Evolutionary conservation across 2,113 vertebrate species (phyloP).

Genomic region (Climacteris rufus): DNA sequence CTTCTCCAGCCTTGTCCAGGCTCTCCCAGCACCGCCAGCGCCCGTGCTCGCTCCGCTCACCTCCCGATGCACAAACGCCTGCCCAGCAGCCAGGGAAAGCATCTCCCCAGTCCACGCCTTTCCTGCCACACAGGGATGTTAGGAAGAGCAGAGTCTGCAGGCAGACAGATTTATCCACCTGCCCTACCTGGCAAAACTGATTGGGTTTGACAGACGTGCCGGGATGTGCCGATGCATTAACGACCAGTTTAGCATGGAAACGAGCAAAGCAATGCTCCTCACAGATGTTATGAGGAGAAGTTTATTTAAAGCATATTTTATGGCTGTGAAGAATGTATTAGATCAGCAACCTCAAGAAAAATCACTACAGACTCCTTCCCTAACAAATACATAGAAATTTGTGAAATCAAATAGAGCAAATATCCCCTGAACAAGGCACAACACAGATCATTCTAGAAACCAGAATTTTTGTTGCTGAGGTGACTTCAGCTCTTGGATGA

Average conservation of each 20-base stretch:
- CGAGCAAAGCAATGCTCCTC: neutral
- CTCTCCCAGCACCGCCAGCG: neutral
- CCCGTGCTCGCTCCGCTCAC: neutral
- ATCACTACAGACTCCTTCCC: neutral
- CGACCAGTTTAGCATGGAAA: constrained; percentile 51
- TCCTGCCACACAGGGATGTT: neutral
- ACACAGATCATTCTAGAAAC: neutral
- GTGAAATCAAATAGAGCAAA: neutral
- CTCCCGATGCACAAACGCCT: neutral
- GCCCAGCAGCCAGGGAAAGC: neutral
- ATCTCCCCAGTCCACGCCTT: neutral
- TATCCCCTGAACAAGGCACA: fast-evolving
- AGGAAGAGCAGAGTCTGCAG: neutral
- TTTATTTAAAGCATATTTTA: neutral
- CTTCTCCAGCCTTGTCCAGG: neutral
- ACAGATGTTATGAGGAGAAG: neutral
- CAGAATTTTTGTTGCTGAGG: neutral
- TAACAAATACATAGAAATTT: neutral
- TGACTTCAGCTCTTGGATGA: neutral
- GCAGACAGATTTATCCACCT: constrained; percentile 23
- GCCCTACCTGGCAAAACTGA: constrained; percentile 11
- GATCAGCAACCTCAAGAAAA: neutral
- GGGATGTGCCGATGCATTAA: constrained; percentile 26
- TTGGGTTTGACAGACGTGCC: constrained; percentile 18
- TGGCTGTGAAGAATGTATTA: neutral